Evolutionary conservation across 2,113 vertebrate genomes (phyloP).

Genomic region (Oncorhynchus tshawytscha): DNA sequence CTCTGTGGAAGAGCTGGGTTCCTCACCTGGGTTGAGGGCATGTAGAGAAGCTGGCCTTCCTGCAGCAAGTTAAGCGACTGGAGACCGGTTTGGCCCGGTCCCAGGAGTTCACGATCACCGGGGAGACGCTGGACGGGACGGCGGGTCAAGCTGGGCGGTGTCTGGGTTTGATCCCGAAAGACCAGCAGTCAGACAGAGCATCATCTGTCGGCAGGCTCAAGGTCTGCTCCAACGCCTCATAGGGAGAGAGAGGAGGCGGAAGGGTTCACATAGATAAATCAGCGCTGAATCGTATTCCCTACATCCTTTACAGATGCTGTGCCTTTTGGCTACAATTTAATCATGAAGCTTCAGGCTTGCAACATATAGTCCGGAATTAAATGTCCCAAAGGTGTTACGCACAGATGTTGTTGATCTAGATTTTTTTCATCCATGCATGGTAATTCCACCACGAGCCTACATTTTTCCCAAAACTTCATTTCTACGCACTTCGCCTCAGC

Average conservation of each 20-base stretch:
- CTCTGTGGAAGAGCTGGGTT: constrained; percentile 62
- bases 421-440: background rate
- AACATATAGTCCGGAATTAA: background rate
- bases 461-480: background rate
- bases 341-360: background rate
- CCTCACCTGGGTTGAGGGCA: constrained; percentile 60
- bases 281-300: background rate
- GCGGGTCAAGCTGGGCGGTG: constrained; percentile 42
- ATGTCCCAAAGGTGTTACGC: background rate
- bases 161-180: constrained; percentile 35
- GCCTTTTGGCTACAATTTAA: background rate
- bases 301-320: background rate
- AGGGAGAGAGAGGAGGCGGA: constrained; percentile 21
- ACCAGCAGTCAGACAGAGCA: constrained; percentile 74
- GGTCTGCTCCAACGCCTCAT: constrained; percentile 77
- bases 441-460: background rate
- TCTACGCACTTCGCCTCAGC: background rate
- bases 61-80: constrained; percentile 76
- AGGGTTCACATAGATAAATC: background rate
- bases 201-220: constrained; percentile 61
- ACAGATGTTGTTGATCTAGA: background rate
- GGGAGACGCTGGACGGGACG: constrained; percentile 46
- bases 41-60: constrained; percentile 84
- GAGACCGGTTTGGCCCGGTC: constrained; percentile 71
- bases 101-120: constrained; percentile 74